Evolutionary conservation across 2,797 vertebrate genomes (phyloP).

Genomic region (Artibeus lituratus): DNA sequence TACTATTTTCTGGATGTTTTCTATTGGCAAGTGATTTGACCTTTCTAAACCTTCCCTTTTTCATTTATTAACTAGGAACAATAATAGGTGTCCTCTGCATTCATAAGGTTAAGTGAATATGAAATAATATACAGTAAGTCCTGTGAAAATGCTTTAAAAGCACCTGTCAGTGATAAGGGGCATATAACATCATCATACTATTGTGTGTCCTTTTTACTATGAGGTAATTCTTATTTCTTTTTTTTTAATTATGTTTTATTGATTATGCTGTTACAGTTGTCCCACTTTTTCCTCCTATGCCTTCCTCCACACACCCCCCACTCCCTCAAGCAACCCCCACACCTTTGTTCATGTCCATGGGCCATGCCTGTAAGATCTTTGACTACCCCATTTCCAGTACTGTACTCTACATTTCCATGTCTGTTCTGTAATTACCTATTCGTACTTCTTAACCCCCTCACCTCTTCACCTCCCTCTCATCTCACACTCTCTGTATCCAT

Average conservation of each 20-base stretch:
- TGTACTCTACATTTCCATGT: background rate
- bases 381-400: background rate
- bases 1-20: background rate
- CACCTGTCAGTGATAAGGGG: background rate
- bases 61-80: slow-evolving; percentile 5
- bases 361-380: background rate
- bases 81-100: background rate
- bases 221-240: background rate
- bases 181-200: background rate
- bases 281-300: background rate
- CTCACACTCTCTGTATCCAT: background rate
- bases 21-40: background rate
- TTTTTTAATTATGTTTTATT: background rate
- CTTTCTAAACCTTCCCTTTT: background rate
- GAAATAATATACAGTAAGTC: background rate
- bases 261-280: background rate
- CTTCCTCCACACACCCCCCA: background rate
- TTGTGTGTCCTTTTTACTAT: background rate
- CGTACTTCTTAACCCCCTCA: background rate
- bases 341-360: background rate
- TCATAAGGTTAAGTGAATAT: background rate
- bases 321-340: background rate
- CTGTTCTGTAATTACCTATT: background rate
- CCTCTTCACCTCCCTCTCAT: background rate
- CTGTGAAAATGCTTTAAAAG: slow-evolving; percentile 13